Base-by-base conservation (phyloP, 2,888 invertebrate genomes). In the Subacronicta megacephala region DNA sequence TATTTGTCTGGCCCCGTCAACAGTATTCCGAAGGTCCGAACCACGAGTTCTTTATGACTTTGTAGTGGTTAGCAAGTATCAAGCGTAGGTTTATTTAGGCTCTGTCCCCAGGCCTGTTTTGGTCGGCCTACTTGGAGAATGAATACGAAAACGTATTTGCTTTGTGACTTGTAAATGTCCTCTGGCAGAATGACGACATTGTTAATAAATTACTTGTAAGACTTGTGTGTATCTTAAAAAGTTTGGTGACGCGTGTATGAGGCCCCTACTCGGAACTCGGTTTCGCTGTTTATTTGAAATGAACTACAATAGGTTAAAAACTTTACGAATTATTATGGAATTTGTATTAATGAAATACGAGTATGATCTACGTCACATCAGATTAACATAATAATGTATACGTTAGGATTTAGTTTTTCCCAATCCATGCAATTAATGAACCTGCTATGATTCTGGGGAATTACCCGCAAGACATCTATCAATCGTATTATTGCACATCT, bases 121-220 rank as follows among this genome's bases (percentile, higher is more conserved):
- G 80, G 84, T 81, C 84, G 81, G 78, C 83, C 82, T 85, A 84
- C 86, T 87, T 83, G 70, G 81, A 80, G 78, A 90, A 90, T 89
- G 89, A 91, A 90, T 88, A 86, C 80, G 83, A 81, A 82, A 85
- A 84, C 80, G 81, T 91, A 90, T 93, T 92, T 93, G 83, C 87
- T 85, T 87, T 90, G 87, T 89, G 89, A 90, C 87, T 93, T 85
- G 85, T 85, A 86, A 92, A 91, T 92, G 88, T 80, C 83, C 84
- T 80, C 78, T 73, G 85, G 84, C 82, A 79, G 80, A 87, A 87
- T 84, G 83, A 83, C 82, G 85, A 86, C 86, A 90, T 90, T 90
- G 89, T 93, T 90, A 88, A 85, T 85, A 88, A 89, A 85, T 90
- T 88, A 84, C 77, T 82, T 82, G 71, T 76, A 74, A 78, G 74